Percentiles rank a stretch among this genome's conserved stretches.
Conservation (phyloP, 92 coral and sea anemone species). For the Epizoanthus rinbou region DNA sequence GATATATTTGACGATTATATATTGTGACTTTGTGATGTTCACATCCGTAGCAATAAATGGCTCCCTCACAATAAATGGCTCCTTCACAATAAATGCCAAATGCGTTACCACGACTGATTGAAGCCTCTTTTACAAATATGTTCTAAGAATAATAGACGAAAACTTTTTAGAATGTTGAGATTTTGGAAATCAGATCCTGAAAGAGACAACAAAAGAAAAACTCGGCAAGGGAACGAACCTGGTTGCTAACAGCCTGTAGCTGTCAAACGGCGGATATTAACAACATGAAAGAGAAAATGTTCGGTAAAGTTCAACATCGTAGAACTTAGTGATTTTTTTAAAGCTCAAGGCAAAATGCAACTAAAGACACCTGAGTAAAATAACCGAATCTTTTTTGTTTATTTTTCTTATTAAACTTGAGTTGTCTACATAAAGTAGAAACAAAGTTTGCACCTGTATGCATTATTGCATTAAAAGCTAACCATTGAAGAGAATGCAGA, state of each 20-base stretch:
- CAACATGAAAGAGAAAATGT: background rate
- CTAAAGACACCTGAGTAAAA: background rate
- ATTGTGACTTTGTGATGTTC: background rate
- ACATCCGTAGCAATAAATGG: background rate
- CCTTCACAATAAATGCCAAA: background rate
- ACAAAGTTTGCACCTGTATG: constrained; percentile 38
- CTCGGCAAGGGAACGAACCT: background rate
- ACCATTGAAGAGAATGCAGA: background rate
- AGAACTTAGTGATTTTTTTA: background rate
- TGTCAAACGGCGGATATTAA: background rate
- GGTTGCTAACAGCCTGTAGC: constrained; percentile 27
- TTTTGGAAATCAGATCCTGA: constrained; percentile 11
- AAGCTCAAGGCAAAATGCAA: background rate
- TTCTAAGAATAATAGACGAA: background rate
- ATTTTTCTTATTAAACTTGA: constrained; percentile 22
- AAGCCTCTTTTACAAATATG: background rate
- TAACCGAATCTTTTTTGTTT: background rate
- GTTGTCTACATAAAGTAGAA: constrained; percentile 15
- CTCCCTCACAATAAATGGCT: background rate
- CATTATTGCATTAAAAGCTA: constrained; percentile 3
- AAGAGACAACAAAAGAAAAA: constrained; percentile 8
- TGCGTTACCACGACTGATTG: background rate
- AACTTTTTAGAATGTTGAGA: constrained; percentile 5
- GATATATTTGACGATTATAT: too few species aligned
- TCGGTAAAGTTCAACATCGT: background rate